These are phyloP conservation scores for Sphaerodactylus townsendi DNA, from an alignment of 2,113 vertebrate genomes.

Conservation along the genomic window DNA sequence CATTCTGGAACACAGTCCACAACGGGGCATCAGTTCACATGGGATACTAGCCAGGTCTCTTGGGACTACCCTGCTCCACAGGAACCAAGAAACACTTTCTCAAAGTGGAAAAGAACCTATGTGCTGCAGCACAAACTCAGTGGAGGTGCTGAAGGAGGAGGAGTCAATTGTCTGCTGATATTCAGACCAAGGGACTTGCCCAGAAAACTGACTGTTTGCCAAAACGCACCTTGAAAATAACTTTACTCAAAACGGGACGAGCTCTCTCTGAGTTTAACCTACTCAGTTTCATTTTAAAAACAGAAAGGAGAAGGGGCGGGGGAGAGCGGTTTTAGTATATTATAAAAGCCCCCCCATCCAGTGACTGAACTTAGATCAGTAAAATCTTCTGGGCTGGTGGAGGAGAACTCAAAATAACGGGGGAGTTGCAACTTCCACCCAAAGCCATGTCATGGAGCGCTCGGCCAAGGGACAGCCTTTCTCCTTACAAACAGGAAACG, in stretches of 20 bases:
- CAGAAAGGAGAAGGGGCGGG: neutral
- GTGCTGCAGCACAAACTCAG: neutral
- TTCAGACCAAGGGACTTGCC: neutral
- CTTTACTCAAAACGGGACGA: too few relatives aligned
- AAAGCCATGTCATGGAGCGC: conserved; percentile 40
- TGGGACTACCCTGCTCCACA: neutral
- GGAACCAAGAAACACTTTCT: neutral
- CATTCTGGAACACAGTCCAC: neutral
- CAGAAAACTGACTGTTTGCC: neutral
- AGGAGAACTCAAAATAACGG: neutral
- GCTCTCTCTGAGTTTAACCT: too few relatives aligned
- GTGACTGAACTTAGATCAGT: conserved; percentile 25
- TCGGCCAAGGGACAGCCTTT: conserved; percentile 20
- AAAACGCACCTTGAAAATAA: neutral
- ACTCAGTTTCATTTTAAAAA: neutral
- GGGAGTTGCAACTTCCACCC: conserved; percentile 9
- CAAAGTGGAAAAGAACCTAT: neutral
- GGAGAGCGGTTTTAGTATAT: too few relatives aligned
- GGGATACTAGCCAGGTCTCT: too few relatives aligned
- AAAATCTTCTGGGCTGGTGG: conserved; percentile 17
- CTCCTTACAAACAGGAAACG: conserved; percentile 36
- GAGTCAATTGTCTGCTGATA: neutral
- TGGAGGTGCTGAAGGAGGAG: neutral
- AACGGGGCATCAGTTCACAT: neutral
- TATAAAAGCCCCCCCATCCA: neutral